Evolutionary conservation across 2,888 invertebrate genomes (phyloP), one percentile per base, ranked within the genome.

Genomic region (Danaus chrysippus): DNA sequence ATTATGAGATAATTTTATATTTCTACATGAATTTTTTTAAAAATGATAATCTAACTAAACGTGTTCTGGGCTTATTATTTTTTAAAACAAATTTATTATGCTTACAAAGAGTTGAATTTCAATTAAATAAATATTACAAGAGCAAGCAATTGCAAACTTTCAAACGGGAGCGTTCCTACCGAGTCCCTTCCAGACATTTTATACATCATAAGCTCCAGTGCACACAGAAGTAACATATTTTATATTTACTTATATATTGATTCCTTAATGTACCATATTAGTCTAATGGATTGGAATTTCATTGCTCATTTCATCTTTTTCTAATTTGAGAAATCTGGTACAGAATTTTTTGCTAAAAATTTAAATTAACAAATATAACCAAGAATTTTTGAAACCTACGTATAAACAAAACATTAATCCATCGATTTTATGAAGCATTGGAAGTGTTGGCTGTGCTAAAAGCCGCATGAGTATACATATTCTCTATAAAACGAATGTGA

Each of bases 101-200:
- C 23, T 6, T 23, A 6, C 23, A 34, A 34, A 34, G 3, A 34
- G 23, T 17, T 17, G 41, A 8, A 58, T 58, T 52, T 46, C 46
- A 58, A 58, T 58, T 23, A 46, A 54, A 54, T 59, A 12, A 42
- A 46, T 54, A 17, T 41, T 52, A 11, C 15, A 19, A 46, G 42
- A 17, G 19, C 42, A 59, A 56, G 56, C 52, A 60, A 49, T 46
- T 44, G 56, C 23, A 49, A 59, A 60, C 41, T 55, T 55, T 52
- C 41, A 56, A 55, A 60, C 42, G 13, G 49, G 49, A 13, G 17
- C 19, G 49, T 49, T 49, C 54, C 41, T 19, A 17, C 56, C 44
- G 9, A 49, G 46, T 42, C 66, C 67, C 71, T 73, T 70, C 73
- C 70, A 78, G 76, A 78, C 76, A 75, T 81, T 81, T 76, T 76